Base-by-base conservation (phyloP, 2,888 invertebrate species). In the Incurvaria masculella region DNA sequence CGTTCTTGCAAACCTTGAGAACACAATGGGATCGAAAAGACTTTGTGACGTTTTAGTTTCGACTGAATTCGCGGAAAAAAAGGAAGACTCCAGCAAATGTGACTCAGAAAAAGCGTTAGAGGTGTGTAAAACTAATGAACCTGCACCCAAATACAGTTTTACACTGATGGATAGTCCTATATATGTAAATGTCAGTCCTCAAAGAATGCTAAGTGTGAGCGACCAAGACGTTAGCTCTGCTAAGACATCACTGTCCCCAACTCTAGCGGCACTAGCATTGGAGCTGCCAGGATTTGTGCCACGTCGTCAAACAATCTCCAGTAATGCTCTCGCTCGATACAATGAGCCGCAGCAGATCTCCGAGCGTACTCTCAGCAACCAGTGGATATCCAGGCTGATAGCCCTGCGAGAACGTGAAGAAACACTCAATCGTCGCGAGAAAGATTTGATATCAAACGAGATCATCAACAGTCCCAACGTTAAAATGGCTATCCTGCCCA, bases 351-450 rank as follows among this genome's bases (percentile, higher is more conserved):
- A 80, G 53, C 66, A 69, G 55, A 70, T 83, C 5, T 80, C 82
- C 6, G 75, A 81, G 52, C 73, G 81, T 21, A 76, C 81, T 40
- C 68, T 83, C 17, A 80, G 79, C 53, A 69, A 79, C 41, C 80
- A 81, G 52, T 83, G 83, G 82, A 68, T 83, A 67, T 68, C 80
- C 44, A 72, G 81, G n/a, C 63, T 83, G 11, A 66, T 79, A 48
- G 68, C 73, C 41, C 57, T 83, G 26, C 69, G 79, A 44, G 72
- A 79, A 53, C 72, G 79, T 45, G 83, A 83, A 55, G 69, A 79
- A 26, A 68, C 72, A 4, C 65, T 83, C 5, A 76, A 76, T 51
- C 70, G 74, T 50, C 74, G 79, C 47, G 83, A 83, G 56, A 68
- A 68, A 51, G 66, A 75, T 21, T 59, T 79, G 17, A 65, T 74